phyloP scores from a whole-genome alignment of 2,113 vertebrate genomes.

The Lichenostomus cassidix region DNA sequence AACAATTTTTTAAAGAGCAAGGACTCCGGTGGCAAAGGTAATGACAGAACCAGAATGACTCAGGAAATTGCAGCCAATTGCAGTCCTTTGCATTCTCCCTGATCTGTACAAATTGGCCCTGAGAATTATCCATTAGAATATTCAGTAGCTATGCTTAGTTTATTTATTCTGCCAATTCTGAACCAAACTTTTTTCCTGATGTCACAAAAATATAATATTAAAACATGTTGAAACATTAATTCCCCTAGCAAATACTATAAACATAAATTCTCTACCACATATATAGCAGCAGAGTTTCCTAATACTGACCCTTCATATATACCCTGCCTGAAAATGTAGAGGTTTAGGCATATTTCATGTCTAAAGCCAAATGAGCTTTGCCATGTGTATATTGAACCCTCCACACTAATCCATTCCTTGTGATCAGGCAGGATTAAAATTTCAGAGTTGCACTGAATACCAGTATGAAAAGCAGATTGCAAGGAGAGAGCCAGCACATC shows the following conservation, averaged over 20 bases:
- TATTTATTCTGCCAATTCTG: background rate
- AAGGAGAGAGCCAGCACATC: background rate
- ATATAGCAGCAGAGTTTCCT: background rate
- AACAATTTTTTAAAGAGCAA: background rate
- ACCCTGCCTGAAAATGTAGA: background rate
- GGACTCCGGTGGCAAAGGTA: background rate
- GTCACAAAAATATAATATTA: background rate
- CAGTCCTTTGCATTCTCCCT: background rate
- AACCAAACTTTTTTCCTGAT: background rate
- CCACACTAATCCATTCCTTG: background rate
- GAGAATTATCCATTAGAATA: background rate
- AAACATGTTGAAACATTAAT: background rate
- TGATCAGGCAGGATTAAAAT: background rate
- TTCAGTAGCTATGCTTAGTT: background rate
- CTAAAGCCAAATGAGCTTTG: slow-evolving; percentile 5
- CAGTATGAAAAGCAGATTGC: background rate
- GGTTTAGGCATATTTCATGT: background rate
- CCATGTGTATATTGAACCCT: background rate
- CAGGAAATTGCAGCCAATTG: background rate
- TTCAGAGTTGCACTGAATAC: background rate
- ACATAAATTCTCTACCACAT: background rate
- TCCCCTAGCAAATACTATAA: background rate
- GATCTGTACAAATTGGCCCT: background rate
- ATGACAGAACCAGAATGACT: background rate
- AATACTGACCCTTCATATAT: background rate